Percentiles rank a stretch among this genome's conserved stretches.
Conservation (phyloP, 2,888 invertebrate genomes). For the Entomobrya multifasciata region DNA sequence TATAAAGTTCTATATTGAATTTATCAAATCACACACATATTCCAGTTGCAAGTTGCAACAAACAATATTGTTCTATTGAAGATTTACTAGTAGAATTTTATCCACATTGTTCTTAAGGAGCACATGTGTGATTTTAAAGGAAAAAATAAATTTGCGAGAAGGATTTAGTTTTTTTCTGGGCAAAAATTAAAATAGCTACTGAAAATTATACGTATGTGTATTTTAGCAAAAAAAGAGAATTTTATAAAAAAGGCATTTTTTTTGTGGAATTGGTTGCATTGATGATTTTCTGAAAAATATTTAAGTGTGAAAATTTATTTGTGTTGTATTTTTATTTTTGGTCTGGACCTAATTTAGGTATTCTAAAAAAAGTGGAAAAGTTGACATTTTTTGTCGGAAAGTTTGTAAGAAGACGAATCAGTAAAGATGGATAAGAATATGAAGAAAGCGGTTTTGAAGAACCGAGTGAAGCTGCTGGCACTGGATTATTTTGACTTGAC, state of each 20-base stretch:
- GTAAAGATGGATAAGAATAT: conserved; percentile 69
- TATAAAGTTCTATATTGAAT: neutral
- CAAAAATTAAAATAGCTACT: conserved; percentile 20
- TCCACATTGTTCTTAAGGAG: no score
- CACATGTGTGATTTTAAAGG: no score
- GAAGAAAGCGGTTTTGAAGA: conserved; percentile 75
- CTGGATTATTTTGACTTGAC: conserved; percentile 77
- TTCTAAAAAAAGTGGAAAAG: neutral
- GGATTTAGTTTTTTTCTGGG: no score
- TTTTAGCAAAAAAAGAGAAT: no score
- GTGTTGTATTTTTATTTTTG: neutral
- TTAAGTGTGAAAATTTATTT: neutral
- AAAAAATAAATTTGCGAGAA: no score
- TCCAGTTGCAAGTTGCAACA: neutral
- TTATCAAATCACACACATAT: neutral
- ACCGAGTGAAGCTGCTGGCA: conserved; percentile 75
- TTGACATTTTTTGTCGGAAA: neutral
- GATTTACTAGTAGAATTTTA: neutral
- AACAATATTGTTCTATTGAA: conserved; percentile 29
- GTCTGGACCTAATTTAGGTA: neutral
- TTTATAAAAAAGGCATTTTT: no score
- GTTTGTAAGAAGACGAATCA: neutral
- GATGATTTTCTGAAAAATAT: neutral
- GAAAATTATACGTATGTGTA: no score
- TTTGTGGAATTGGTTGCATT: no score